These are phyloP conservation scores for Pyralis farinalis DNA, from an alignment of 2,888 invertebrate genomes.

Conservation along the genomic window DNA sequence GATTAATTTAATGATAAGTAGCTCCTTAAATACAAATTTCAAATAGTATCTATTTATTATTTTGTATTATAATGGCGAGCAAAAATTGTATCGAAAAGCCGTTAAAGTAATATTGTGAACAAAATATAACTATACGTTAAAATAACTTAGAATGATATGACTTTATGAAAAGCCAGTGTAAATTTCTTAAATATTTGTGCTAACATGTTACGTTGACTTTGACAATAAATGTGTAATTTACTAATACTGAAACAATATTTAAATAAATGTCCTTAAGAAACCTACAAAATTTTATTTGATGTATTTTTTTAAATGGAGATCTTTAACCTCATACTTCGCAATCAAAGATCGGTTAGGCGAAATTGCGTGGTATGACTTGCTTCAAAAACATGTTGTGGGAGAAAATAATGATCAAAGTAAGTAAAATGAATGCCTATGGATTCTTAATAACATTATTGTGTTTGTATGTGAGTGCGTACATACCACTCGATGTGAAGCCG, in stretches of 20 bases:
- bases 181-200: conserved; percentile 50
- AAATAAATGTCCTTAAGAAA: conserved; percentile 63
- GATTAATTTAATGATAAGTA: conserved; percentile 28
- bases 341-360: conserved; percentile 1
- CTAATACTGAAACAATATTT: conserved; percentile 48
- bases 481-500: too few relatives aligned
- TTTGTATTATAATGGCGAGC: conserved; percentile 23
- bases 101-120: not conserved
- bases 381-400: not conserved
- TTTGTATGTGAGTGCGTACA: too few relatives aligned
- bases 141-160: not conserved
- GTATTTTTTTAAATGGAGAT: conserved; percentile 2
- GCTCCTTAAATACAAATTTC: conserved; percentile 25
- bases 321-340: conserved; percentile 11
- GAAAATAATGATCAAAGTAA: too few relatives aligned
- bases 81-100: conserved; percentile 7
- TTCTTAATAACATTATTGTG: too few relatives aligned
- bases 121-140: not conserved
- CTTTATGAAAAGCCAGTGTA: conserved; percentile 11
- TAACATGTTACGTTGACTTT: conserved; percentile 75
- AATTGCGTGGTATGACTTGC: not conserved
- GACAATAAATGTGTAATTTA: conserved; percentile 79
- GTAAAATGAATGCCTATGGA: too few relatives aligned
- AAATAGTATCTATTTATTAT: conserved; percentile 32
- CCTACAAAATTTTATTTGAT: conserved; percentile 9